Evolutionary conservation across 2,888 invertebrate genomes (phyloP), one percentile per base, ranked within the genome.

Genomic region (Odontocerum albicorne): DNA sequence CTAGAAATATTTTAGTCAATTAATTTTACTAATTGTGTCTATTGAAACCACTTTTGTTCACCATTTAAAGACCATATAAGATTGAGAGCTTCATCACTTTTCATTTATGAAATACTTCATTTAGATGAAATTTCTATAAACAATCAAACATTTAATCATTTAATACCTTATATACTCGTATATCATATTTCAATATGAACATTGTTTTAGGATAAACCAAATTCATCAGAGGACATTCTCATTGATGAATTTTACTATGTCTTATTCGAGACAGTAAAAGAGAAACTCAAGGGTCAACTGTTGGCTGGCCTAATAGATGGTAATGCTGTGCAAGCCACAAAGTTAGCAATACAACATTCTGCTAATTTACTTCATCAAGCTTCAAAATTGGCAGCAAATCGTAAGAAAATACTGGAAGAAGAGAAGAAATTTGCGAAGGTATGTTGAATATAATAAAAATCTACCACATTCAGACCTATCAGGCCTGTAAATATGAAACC

Each of bases 241-340:
- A 80, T 83, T 46, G 86, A 86, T 58, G 90, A 91, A 46, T 77
- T 84, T 33, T 85, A 87, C 49, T 83, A 85, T 63, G 88, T 90
- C 1, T 75, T 92, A 61, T 83, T 93, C 60, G 92, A 92, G 73
- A 91, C 91, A 0, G 86, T 88, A 0, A 92, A 91, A 64, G 92
- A 92, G 70, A 92, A 92, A 70, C 73, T 93, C 40, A 90, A 89
- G 69, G 90, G 90, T 40, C 85, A 88, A 47, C 71, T 86, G 55
- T 83, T 88, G 65, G 88, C 90, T 20, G 85, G 86, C 49, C 83
- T 88, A 60, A 75, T 83, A 60, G 69, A 76, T 59, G 63, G 67
- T 50, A 70, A 73, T 62, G 88, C 89, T 59, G 83, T 87, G 54
- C 78, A 81, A 57, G 86, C 91, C 33, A 86, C 87, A 52, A 86